A percentile compares a stretch with the other conserved stretches of the same genome.
phyloP scores from a whole-genome alignment of 2,888 invertebrate species.

The Hedya salicella region DNA sequence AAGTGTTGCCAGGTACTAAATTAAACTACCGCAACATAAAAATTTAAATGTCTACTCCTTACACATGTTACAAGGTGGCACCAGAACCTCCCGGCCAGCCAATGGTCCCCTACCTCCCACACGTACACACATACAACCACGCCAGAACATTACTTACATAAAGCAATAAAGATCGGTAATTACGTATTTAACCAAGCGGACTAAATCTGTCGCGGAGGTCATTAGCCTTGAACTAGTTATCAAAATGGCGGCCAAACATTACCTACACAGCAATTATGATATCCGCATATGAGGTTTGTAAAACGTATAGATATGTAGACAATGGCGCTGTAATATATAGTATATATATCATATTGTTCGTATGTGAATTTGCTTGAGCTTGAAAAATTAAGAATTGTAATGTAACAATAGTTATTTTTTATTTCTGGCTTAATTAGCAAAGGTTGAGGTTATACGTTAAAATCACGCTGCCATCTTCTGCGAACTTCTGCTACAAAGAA shows the following conservation, averaged over 20 bases:
- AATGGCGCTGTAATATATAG: neutral
- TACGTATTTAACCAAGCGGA: neutral
- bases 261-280: neutral
- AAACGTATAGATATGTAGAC: neutral
- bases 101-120: neutral
- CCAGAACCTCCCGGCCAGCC: too few relatives aligned
- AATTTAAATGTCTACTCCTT: too few relatives aligned
- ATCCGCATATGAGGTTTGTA: neutral
- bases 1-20: too few relatives aligned
- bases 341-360: neutral
- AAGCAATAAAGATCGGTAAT: constrained; percentile 12
- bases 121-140: neutral
- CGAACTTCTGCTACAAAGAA: too few relatives aligned
- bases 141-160: neutral
- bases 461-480: too few relatives aligned
- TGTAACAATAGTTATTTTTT: neutral
- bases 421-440: too few relatives aligned
- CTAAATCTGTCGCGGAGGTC: neutral
- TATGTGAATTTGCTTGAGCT: neutral
- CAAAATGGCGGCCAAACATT: too few relatives aligned
- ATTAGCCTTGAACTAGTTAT: constrained; percentile 27
- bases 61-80: too few relatives aligned
- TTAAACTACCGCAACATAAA: too few relatives aligned
- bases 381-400: too few relatives aligned
- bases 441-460: too few relatives aligned